Percentiles rank a stretch among this genome's conserved stretches.
Conservation (phyloP, 2,797 vertebrate species). For the Danio aesculapii region DNA sequence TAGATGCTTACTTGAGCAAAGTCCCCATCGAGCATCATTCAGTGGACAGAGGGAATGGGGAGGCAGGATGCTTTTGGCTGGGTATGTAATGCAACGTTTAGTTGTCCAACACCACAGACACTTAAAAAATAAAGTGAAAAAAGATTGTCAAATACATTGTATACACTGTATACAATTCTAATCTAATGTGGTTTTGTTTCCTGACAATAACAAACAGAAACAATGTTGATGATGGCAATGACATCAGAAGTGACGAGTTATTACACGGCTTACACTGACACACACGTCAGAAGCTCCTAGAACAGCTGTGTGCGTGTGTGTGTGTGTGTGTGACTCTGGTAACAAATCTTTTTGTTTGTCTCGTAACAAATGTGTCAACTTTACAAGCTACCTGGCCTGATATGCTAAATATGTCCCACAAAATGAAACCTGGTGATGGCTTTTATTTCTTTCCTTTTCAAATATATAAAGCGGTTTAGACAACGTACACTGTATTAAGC, state of each 20-base stretch:
- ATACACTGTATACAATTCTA: neutral
- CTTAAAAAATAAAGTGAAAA: constrained; percentile 69
- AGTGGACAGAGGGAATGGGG: constrained; percentile 83
- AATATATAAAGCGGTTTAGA: too few species aligned
- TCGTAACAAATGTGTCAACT: constrained; percentile 8
- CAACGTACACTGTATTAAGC: too few species aligned
- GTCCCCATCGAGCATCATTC: constrained; percentile 91
- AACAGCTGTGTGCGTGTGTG: neutral
- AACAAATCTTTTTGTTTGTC: too few species aligned
- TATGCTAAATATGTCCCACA: too few species aligned
- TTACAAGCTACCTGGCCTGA: neutral
- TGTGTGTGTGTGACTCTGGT: neutral
- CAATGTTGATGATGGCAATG: neutral
- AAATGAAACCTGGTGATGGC: too few species aligned
- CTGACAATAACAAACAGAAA: neutral
- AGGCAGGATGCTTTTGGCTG: constrained; percentile 85
- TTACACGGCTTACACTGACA: neutral
- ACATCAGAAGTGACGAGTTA: neutral
- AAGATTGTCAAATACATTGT: constrained; percentile 3
- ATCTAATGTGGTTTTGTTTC: neutral
- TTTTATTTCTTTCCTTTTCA: too few species aligned
- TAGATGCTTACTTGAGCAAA: constrained; percentile 97
- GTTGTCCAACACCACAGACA: constrained; percentile 92
- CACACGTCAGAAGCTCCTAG: neutral
- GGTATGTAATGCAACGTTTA: constrained; percentile 86